These are phyloP conservation scores for Argyra leucocephala DNA, from an alignment of 2,888 invertebrate species.

Conservation along the genomic window DNA sequence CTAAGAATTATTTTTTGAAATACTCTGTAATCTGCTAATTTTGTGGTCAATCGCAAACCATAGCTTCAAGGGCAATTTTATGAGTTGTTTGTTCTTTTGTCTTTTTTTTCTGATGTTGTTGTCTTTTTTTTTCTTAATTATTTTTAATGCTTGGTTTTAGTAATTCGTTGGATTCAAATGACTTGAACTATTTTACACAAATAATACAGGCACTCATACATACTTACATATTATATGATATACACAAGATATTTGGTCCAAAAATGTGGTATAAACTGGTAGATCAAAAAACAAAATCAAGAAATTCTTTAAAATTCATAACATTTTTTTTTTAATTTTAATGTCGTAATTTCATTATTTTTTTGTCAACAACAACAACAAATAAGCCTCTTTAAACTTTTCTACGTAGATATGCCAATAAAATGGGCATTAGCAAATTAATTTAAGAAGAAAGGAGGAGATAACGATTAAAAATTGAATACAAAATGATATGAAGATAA, in stretches of 20 bases:
- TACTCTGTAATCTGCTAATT: too few species aligned
- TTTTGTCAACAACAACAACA: too few species aligned
- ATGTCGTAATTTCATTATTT: not conserved
- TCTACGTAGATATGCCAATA: not conserved
- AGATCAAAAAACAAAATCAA: not conserved
- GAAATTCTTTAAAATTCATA: not conserved
- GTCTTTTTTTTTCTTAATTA: too few species aligned
- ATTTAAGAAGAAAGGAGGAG: not conserved
- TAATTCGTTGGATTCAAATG: too few species aligned
- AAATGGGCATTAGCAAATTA: not conserved
- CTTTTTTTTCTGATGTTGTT: not conserved
- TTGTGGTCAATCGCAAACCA: not conserved
- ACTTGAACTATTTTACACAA: too few species aligned
- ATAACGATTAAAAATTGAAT: not conserved
- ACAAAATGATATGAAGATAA: not conserved
- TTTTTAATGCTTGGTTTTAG: too few species aligned
- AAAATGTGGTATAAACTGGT: not conserved
- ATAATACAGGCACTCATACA: too few species aligned
- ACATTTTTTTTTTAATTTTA: not conserved
- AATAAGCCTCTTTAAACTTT: not conserved
- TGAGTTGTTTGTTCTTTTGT: not conserved
- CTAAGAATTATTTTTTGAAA: too few species aligned
- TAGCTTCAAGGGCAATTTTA: not conserved
- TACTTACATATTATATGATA: too few species aligned
- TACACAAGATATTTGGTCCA: not conserved